Conservation (phyloP, 2,888 invertebrate genomes). For the Macroteleia sp. region DNA sequence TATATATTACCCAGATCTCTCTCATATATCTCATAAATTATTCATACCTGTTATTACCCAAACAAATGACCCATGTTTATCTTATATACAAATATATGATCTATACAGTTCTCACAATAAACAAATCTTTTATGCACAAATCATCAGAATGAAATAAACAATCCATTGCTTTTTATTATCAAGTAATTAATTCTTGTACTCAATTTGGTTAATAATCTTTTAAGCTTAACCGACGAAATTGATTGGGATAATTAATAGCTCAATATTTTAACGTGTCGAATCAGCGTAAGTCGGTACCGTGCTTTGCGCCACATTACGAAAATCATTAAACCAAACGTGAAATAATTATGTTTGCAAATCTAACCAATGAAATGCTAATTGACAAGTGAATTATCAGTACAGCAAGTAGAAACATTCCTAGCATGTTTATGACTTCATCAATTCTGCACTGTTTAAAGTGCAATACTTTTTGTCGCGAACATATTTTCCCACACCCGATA, state of each 20-base stretch:
- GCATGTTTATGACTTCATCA: constrained; percentile 43
- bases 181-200: too few species aligned
- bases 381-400: constrained; percentile 37
- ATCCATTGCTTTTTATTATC: too few species aligned
- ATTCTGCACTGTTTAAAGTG: constrained; percentile 33
- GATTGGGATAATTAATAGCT: constrained; percentile 23
- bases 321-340: constrained; percentile 34
- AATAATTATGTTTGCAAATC: constrained; percentile 50
- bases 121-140: too few species aligned
- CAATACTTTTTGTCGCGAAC: constrained; percentile 16
- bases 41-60: too few species aligned
- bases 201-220: too few species aligned
- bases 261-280: constrained; percentile 11
- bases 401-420: constrained; percentile 21
- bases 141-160: too few species aligned
- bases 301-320: constrained; percentile 36
- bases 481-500: constrained; percentile 31
- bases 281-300: constrained; percentile 8
- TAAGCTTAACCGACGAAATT: too few species aligned
- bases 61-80: too few species aligned
- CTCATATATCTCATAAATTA: too few species aligned
- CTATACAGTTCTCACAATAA: too few species aligned
- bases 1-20: too few species aligned
- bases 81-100: too few species aligned
- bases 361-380: constrained; percentile 51